These are phyloP conservation scores for Zhengitettix transpicula DNA, from an alignment of 2,888 invertebrate species.

Conservation along the genomic window DNA sequence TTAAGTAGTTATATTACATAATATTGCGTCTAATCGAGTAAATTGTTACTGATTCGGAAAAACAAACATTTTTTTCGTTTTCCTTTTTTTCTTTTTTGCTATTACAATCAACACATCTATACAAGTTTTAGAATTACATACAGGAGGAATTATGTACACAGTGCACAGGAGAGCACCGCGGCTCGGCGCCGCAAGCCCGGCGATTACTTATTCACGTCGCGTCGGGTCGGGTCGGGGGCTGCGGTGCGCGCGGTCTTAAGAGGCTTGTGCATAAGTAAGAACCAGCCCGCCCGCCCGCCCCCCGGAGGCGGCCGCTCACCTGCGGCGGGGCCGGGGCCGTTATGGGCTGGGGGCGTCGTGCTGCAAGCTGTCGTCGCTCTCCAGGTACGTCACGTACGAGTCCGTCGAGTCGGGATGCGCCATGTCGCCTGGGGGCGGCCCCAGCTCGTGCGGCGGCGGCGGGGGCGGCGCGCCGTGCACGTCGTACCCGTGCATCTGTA, in stretches of 20 bases:
- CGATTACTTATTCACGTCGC: too few species aligned
- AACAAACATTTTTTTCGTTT: not conserved
- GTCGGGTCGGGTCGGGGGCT: too few species aligned
- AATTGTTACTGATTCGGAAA: not conserved
- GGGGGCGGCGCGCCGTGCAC: conserved; percentile 38
- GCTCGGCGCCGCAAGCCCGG: too few species aligned
- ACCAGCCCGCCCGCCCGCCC: too few species aligned
- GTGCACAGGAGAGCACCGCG: not conserved
- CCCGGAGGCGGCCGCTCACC: not conserved
- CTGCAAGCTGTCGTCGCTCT: conserved; percentile 56
- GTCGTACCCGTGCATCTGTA: conserved; percentile 85
- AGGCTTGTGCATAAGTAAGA: too few species aligned
- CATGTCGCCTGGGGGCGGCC: conserved; percentile 33
- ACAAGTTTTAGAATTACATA: not conserved
- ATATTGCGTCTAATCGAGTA: not conserved
- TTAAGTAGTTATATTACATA: not conserved
- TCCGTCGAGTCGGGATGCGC: conserved; percentile 64
- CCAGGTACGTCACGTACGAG: conserved; percentile 84
- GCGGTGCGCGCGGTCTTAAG: too few species aligned
- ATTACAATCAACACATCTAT: not conserved
- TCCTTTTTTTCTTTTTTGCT: too few species aligned
- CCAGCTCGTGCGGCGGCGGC: conserved; percentile 30
- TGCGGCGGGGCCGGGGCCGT: conserved; percentile 9
- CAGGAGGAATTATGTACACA: not conserved
- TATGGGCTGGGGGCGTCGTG: conserved; percentile 39